These are phyloP conservation scores for Athene cunicularia DNA, from an alignment of 2,113 vertebrate species.

Conservation along the genomic window DNA sequence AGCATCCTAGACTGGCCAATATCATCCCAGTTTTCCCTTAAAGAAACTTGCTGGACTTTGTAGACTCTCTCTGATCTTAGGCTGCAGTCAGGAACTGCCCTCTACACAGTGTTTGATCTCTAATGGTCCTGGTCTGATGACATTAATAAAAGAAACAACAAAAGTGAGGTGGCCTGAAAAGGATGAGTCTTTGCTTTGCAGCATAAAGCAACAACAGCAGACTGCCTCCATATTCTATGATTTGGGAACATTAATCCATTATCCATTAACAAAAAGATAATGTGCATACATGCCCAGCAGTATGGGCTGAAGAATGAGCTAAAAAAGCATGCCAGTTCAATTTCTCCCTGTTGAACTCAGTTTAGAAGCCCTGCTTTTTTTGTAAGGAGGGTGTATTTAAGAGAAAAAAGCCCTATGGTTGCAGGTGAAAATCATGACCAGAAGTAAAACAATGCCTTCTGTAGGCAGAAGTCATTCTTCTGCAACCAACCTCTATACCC, in stretches of 20 bases:
- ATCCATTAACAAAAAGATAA: neutral
- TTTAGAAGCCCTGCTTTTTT: neutral
- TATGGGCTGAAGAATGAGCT: neutral
- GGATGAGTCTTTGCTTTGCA: neutral
- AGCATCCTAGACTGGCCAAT: neutral
- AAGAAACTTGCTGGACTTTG: neutral
- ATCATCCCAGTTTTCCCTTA: neutral
- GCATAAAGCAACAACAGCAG: neutral
- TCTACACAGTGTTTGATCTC: neutral
- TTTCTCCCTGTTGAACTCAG: neutral
- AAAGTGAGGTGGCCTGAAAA: neutral
- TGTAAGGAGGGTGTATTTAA: neutral
- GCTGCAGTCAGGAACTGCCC: neutral
- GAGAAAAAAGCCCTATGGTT: neutral
- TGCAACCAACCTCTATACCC: neutral
- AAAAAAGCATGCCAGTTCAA: neutral
- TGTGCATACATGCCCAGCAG: neutral
- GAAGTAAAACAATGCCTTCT: neutral
- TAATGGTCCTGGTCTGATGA: neutral
- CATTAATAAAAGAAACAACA: neutral
- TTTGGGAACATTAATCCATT: neutral
- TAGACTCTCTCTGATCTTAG: neutral
- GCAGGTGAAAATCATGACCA: neutral
- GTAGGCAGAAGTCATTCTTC: neutral
- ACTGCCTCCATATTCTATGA: neutral